A percentile compares a stretch with the other conserved stretches of the same genome.
phyloP scores from a whole-genome alignment of 2,888 invertebrate genomes.

The Sipunculus nudus region DNA sequence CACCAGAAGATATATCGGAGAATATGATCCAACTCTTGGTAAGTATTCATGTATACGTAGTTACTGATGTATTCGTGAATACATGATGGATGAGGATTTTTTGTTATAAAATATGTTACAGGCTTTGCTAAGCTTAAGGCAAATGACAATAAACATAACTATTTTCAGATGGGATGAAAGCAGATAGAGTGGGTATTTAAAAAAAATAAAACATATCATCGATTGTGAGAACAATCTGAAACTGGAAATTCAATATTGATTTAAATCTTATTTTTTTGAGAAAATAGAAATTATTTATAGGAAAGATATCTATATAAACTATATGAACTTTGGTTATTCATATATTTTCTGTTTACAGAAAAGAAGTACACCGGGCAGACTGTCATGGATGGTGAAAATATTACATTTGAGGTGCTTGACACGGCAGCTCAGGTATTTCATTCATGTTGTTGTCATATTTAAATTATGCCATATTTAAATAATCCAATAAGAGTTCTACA shows the following conservation, averaged over 20 bases:
- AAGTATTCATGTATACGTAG: slow-evolving; percentile 27
- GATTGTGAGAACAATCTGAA: not conserved
- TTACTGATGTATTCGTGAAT: too few relatives aligned
- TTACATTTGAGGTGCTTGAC: slow-evolving; percentile 83
- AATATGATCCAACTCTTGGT: slow-evolving; percentile 59
- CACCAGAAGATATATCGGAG: slow-evolving; percentile 56
- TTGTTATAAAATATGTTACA: too few relatives aligned
- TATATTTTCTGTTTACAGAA: too few relatives aligned
- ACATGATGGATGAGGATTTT: too few relatives aligned
- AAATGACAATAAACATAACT: too few relatives aligned
- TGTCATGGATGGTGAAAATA: slow-evolving; percentile 79
- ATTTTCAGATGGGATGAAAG: too few relatives aligned
- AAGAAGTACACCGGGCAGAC: slow-evolving; percentile 81
- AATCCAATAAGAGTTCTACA: too few relatives aligned
- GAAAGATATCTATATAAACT: too few relatives aligned
- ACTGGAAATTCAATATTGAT: not conserved
- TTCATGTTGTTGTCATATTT: not conserved
- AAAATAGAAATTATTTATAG: too few relatives aligned
- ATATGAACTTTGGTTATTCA: too few relatives aligned
- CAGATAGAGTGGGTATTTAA: not conserved
- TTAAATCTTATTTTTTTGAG: not conserved
- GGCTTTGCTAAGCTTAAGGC: too few relatives aligned
- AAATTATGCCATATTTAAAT: too few relatives aligned
- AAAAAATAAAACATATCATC: not conserved
- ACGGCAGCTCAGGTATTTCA: slow-evolving; percentile 75